A percentile compares a stretch with the other conserved stretches of the same genome.
Conservation (phyloP, 30 jellyfish, hydroid and myxozoan genomes). For the Aurelia aurita region DNA sequence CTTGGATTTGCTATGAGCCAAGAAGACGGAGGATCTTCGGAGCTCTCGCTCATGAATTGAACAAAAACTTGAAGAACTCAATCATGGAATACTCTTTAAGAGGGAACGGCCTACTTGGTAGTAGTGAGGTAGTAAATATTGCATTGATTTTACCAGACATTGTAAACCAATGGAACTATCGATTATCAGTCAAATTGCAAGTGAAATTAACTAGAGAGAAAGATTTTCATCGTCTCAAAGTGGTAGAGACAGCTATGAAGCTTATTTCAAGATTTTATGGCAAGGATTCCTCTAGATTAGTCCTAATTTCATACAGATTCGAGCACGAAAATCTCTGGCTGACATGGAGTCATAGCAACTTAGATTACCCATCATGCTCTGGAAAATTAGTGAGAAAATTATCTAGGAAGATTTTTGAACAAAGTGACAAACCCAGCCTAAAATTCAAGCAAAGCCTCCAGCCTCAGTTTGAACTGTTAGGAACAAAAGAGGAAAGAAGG, state of each 20-base stretch:
- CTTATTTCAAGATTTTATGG: conserved; percentile 13
- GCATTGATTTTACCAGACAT: background rate
- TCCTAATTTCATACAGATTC: conserved; percentile 3
- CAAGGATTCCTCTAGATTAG: conserved; percentile 3
- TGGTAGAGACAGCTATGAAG: background rate
- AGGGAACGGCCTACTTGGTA: background rate
- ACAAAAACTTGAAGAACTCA: background rate
- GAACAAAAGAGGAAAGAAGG: conserved; percentile 14
- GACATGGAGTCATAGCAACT: conserved; percentile 28
- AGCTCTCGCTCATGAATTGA: background rate
- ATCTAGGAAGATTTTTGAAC: background rate
- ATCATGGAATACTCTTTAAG: background rate
- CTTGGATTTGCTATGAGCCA: background rate
- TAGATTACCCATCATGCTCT: conserved; percentile 32
- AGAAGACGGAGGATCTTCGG: background rate
- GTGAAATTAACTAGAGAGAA: background rate
- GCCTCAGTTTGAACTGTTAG: conserved; percentile 13
- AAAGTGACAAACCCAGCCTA: background rate
- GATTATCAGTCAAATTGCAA: background rate
- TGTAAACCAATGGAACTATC: conserved; percentile 33
- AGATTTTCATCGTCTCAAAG: background rate
- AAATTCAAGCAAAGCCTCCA: background rate
- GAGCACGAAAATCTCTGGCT: background rate
- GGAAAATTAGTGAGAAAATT: no score
- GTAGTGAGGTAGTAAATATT: background rate